A percentile compares a stretch with the other conserved stretches of the same genome.
These are phyloP conservation scores for Hippocampus mohnikei DNA, from an alignment of 2,113 vertebrate genomes.

Conservation along the genomic window DNA sequence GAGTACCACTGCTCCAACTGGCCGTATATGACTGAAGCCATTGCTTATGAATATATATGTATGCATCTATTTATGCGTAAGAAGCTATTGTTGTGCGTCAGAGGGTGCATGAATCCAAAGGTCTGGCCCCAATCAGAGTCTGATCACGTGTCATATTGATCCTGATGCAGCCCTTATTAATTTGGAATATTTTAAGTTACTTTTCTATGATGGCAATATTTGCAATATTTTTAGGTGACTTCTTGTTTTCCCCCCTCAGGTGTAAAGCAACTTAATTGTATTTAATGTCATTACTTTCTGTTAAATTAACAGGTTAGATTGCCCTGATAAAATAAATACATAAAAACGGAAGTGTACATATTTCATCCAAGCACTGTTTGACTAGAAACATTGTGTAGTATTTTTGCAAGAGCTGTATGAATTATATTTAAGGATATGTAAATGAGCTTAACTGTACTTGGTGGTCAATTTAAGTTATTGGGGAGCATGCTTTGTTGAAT, in stretches of 20 bases:
- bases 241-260: slow-evolving; percentile 54
- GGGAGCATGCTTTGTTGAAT: slow-evolving; percentile 50
- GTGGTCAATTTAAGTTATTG: slow-evolving; percentile 70
- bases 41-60: slow-evolving; percentile 1
- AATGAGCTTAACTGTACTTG: slow-evolving; percentile 31
- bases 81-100: slow-evolving; percentile 45
- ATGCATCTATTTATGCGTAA: slow-evolving; percentile 33
- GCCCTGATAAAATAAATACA: background rate
- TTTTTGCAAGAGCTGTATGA: slow-evolving; percentile 65
- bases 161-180: slow-evolving; percentile 6
- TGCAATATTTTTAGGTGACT: slow-evolving; percentile 74
- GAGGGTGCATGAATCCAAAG: slow-evolving; percentile 19
- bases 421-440: slow-evolving; percentile 58
- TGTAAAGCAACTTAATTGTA: slow-evolving; percentile 46
- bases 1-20: background rate
- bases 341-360: background rate
- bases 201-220: slow-evolving; percentile 73
- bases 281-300: slow-evolving; percentile 33
- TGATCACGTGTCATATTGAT: slow-evolving; percentile 2
- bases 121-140: slow-evolving; percentile 32
- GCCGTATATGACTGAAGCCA: background rate
- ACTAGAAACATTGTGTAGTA: background rate
- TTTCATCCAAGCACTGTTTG: slow-evolving; percentile 15
- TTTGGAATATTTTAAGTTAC: slow-evolving; percentile 69
- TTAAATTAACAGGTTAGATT: slow-evolving; percentile 21